Percentiles rank a stretch among this genome's conserved stretches.
Conservation (phyloP, 2,888 invertebrate genomes). For the Leptopilina myrica region DNA sequence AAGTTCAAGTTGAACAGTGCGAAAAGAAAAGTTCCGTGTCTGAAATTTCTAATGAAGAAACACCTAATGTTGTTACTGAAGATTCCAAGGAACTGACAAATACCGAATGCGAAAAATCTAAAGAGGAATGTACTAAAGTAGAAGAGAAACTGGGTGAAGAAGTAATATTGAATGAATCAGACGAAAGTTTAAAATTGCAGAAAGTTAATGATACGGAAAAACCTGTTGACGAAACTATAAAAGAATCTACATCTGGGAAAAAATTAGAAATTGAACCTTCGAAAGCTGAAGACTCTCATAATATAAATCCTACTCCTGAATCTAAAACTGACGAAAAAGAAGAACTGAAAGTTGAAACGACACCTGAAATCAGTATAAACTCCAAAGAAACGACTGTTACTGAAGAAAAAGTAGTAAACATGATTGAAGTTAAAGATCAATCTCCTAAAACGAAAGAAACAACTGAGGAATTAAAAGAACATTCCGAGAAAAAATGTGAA, state of each 20-base stretch:
- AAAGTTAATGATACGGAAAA: conserved; percentile 45
- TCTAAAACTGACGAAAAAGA: conserved; percentile 39
- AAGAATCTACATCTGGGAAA: conserved; percentile 30
- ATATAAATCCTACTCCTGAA: background rate
- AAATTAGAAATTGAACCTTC: conserved; percentile 43
- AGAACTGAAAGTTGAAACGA: conserved; percentile 37
- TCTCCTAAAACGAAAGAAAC: conserved; percentile 43
- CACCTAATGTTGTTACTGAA: conserved; percentile 40
- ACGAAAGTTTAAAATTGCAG: background rate
- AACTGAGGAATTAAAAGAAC: conserved; percentile 42
- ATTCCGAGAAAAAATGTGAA: conserved; percentile 12
- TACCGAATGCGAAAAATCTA: conserved; percentile 49
- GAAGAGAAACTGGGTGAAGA: conserved; percentile 51
- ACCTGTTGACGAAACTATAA: background rate
- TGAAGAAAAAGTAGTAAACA: conserved; percentile 42
- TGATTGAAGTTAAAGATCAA: background rate
- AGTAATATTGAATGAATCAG: conserved; percentile 48
- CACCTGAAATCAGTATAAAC: conserved; percentile 32
- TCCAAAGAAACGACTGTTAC: conserved; percentile 36
- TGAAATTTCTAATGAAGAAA: conserved; percentile 40
- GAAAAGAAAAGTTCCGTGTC: conserved; percentile 6
- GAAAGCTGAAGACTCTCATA: conserved; percentile 7
- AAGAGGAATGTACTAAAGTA: conserved; percentile 57
- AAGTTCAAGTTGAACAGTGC: conserved; percentile 57
- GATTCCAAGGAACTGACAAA: conserved; percentile 42